Evolutionary conservation across 2,113 vertebrate genomes (phyloP).

Genomic region (Thinocorus orbignyianus): DNA sequence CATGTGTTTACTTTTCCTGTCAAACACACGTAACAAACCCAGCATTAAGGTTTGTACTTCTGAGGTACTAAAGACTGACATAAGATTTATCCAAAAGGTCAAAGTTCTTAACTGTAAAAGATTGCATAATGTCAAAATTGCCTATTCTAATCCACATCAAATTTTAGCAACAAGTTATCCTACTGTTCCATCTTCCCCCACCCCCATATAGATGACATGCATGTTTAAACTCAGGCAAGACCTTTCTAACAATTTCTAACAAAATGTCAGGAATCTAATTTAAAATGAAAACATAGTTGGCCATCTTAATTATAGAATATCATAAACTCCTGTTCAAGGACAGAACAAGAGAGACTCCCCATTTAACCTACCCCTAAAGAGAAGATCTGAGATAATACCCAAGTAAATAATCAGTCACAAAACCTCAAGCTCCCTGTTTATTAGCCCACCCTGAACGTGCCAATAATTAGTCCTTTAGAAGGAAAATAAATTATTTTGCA

Average conservation of each 20-base stretch:
- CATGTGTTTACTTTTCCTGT: constrained; percentile 8
- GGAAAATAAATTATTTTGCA: constrained; percentile 63
- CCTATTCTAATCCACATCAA: background rate
- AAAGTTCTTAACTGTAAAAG: background rate
- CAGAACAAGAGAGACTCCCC: background rate
- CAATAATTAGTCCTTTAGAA: constrained; percentile 70
- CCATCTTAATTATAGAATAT: constrained; percentile 20
- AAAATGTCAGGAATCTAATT: constrained; percentile 41
- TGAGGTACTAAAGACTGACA: background rate
- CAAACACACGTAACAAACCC: background rate
- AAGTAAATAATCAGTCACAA: constrained; percentile 42
- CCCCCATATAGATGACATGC: background rate
- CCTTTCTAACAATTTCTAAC: constrained; percentile 27
- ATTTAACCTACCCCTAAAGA: constrained; percentile 8
- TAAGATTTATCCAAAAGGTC: constrained; percentile 4
- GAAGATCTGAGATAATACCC: constrained; percentile 25
- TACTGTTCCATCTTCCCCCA: background rate
- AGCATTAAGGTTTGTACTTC: background rate
- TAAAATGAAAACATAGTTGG: constrained; percentile 28
- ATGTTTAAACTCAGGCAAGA: constrained; percentile 25
- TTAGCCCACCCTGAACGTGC: constrained; percentile 35
- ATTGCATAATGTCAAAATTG: background rate
- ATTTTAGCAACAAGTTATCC: background rate
- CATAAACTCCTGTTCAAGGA: constrained; percentile 1
- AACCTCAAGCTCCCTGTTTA: constrained; percentile 23